phyloP scores from a whole-genome alignment of 2,888 invertebrate genomes.

The Nemurella pictetii region DNA sequence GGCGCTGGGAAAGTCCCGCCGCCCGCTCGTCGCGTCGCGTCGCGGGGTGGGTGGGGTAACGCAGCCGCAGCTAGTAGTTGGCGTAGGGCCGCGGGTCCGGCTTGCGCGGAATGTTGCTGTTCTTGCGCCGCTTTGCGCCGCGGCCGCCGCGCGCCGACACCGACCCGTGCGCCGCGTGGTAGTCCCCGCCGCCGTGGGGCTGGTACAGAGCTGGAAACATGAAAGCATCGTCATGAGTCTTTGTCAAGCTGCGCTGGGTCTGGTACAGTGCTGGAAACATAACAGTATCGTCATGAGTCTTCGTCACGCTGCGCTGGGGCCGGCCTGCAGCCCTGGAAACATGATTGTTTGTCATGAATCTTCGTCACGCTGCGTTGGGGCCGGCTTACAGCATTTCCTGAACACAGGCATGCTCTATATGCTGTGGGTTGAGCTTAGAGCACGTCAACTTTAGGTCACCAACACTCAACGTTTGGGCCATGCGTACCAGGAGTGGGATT shows the following conservation, averaged over 20 bases:
- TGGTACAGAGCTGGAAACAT: neutral
- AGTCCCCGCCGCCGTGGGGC: neutral
- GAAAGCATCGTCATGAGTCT: too few relatives aligned
- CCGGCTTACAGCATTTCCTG: too few relatives aligned
- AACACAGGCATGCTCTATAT: too few relatives aligned
- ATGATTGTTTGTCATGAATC: too few relatives aligned
- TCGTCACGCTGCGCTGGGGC: neutral
- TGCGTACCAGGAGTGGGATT: too few relatives aligned
- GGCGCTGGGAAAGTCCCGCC: neutral
- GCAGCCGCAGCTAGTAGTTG: neutral
- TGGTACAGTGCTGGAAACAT: neutral
- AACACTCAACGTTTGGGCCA: too few relatives aligned
- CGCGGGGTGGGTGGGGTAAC: too few relatives aligned
- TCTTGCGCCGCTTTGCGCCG: neutral
- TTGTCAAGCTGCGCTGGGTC: neutral
- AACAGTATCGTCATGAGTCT: too few relatives aligned
- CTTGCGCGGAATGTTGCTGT: constrained; percentile 16
- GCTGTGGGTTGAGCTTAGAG: too few relatives aligned
- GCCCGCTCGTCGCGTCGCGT: too few relatives aligned
- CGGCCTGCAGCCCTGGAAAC: neutral
- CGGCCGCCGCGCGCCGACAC: neutral
- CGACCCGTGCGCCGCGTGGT: neutral
- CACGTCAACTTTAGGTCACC: too few relatives aligned
- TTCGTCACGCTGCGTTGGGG: too few relatives aligned
- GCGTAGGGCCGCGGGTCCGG: neutral